Conservation (phyloP, 2,888 invertebrate species). For the Agrenia bidenticulata region DNA sequence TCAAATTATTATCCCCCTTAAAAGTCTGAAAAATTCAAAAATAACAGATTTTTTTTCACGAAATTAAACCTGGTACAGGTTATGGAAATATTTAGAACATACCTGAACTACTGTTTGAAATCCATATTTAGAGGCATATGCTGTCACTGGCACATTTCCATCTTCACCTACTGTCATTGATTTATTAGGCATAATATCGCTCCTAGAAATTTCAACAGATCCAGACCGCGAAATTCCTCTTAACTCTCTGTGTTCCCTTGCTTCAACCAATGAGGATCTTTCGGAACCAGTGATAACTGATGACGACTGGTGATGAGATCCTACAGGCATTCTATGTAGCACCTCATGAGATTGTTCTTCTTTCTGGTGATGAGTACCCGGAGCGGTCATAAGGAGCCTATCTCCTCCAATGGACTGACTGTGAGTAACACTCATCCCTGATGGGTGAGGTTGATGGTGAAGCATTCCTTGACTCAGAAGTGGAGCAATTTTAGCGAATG, state of each 20-base stretch:
- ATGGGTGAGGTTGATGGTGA: slow-evolving; percentile 32
- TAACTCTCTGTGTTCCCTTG: slow-evolving; percentile 17
- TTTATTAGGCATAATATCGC: slow-evolving; percentile 38
- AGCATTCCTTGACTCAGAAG: slow-evolving; percentile 45
- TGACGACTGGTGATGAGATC: background rate
- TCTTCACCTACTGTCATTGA: slow-evolving; percentile 22
- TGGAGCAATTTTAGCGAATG: slow-evolving; percentile 52
- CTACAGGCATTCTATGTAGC: background rate
- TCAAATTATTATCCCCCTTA: slow-evolving; percentile 13
- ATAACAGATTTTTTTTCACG: background rate
- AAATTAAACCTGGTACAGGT: background rate
- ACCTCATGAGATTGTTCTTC: slow-evolving; percentile 15
- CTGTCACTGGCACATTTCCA: slow-evolving; percentile 26
- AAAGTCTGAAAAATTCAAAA: slow-evolving; percentile 21
- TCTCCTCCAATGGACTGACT: background rate
- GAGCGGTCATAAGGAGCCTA: slow-evolving; percentile 27
- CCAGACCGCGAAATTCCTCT: slow-evolving; percentile 16
- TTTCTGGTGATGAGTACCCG: background rate
- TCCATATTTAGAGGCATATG: slow-evolving; percentile 39
- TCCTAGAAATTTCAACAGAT: slow-evolving; percentile 39
- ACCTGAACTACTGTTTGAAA: slow-evolving; percentile 51
- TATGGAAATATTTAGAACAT: slow-evolving; percentile 1
- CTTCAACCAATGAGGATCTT: slow-evolving; percentile 14
- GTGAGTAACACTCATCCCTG: background rate
- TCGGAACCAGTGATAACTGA: slow-evolving; percentile 9